Conservation (phyloP, 2,797 vertebrate species). For the Setipinna tenuifilis region DNA sequence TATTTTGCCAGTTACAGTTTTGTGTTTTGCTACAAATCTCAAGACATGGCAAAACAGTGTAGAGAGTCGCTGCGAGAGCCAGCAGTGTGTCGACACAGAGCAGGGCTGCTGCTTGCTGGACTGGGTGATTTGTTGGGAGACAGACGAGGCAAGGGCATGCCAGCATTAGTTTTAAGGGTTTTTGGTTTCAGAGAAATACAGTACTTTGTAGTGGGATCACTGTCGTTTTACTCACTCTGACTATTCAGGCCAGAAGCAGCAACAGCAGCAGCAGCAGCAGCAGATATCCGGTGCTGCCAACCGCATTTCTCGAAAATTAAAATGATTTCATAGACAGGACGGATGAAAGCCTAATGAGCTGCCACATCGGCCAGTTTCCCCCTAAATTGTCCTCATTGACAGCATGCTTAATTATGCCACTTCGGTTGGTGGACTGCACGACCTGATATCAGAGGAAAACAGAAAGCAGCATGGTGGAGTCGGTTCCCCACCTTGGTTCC, state of each 20-base stretch:
- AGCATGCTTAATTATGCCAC: not conserved
- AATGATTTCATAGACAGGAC: too few relatives aligned
- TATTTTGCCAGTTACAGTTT: not conserved
- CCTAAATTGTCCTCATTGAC: not conserved
- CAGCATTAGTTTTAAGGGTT: not conserved
- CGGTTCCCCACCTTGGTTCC: conserved; percentile 32
- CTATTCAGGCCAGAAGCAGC: not conserved
- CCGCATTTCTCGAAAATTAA: too few relatives aligned
- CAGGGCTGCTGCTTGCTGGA: not conserved
- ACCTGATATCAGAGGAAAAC: conserved; percentile 25
- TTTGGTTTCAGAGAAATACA: not conserved
- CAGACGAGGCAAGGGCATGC: not conserved
- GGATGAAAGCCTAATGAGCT: not conserved
- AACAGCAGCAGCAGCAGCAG: too few relatives aligned
- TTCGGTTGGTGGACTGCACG: conserved; percentile 15
- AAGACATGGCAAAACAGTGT: conserved; percentile 11
- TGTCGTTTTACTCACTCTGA: not conserved
- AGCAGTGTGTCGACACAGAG: not conserved
- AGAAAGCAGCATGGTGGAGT: conserved; percentile 27
- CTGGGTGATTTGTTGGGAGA: not conserved
- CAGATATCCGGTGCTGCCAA: not conserved
- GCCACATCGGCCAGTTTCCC: not conserved
- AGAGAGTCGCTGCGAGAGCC: not conserved
- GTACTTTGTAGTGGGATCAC: not conserved
- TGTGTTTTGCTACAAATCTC: not conserved